These are phyloP conservation scores for Choloepus didactylus DNA, from an alignment of 2,797 vertebrate species.

Conservation along the genomic window DNA sequence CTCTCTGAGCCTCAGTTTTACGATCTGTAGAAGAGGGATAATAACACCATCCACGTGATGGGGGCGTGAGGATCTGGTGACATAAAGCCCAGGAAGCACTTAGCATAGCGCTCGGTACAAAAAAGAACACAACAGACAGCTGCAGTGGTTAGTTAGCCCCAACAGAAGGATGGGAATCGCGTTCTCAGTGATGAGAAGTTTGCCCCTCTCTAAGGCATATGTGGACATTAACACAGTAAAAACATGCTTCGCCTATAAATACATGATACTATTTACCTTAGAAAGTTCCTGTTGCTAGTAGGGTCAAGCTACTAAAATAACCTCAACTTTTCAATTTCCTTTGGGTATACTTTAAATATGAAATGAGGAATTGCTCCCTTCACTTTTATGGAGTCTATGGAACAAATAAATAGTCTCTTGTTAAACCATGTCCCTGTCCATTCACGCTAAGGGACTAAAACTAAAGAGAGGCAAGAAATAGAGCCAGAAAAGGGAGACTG, in stretches of 20 bases:
- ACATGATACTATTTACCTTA: neutral
- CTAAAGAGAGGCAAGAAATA: neutral
- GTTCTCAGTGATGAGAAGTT: neutral
- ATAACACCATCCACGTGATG: accelerated
- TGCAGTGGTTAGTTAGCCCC: neutral
- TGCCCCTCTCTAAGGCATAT: neutral
- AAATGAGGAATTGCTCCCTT: neutral
- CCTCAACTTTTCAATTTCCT: neutral
- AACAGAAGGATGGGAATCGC: neutral
- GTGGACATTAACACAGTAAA: neutral
- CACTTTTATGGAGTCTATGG: neutral
- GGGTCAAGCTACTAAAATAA: neutral
- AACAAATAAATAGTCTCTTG: neutral
- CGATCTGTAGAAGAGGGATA: neutral
- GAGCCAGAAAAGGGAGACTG: neutral
- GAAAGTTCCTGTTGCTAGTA: neutral
- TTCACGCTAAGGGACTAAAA: neutral
- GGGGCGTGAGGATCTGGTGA: neutral
- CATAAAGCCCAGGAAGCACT: accelerated
- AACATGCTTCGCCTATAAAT: neutral
- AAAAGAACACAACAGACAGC: neutral
- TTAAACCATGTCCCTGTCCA: accelerated
- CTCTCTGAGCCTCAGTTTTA: neutral
- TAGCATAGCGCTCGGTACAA: neutral
- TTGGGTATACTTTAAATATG: neutral